Conservation (phyloP, 2,888 invertebrate species). For the Panzeria rudis region DNA sequence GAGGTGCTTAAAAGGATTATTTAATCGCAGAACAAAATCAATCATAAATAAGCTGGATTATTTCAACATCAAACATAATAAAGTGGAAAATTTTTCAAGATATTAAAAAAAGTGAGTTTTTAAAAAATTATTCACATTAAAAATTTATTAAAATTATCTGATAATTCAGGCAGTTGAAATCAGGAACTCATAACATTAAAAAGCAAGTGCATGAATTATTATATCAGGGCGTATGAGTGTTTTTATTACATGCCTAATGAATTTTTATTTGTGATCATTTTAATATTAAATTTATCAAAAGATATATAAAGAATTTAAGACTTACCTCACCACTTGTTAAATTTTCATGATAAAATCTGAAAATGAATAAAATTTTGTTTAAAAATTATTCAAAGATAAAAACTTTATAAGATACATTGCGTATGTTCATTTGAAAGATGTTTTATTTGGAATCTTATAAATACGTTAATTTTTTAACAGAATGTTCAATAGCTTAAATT, state of each 20-base stretch:
- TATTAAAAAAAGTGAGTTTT: conserved; percentile 63
- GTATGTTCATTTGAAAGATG: no score
- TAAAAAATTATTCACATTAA: neutral
- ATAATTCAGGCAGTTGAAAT: no score
- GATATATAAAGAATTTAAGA: neutral
- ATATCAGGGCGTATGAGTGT: conserved; percentile 38
- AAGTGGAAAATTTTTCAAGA: conserved; percentile 8
- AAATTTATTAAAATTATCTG: neutral
- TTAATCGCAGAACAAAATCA: neutral
- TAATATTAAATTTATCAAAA: neutral
- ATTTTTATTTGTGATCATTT: no score
- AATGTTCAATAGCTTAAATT: no score
- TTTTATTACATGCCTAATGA: neutral
- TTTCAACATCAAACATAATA: neutral
- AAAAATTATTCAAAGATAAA: neutral
- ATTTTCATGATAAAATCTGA: neutral
- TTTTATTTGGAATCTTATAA: no score
- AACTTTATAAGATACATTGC: neutral
- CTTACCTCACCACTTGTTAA: neutral
- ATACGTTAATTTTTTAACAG: no score
- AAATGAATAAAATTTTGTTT: neutral
- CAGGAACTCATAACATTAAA: neutral
- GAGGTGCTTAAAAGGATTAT: conserved; percentile 54
- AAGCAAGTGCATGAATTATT: neutral
- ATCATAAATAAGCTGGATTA: conserved; percentile 45